phyloP scores from a whole-genome alignment of 2,888 invertebrate species.

The Loripinus fragilis region DNA sequence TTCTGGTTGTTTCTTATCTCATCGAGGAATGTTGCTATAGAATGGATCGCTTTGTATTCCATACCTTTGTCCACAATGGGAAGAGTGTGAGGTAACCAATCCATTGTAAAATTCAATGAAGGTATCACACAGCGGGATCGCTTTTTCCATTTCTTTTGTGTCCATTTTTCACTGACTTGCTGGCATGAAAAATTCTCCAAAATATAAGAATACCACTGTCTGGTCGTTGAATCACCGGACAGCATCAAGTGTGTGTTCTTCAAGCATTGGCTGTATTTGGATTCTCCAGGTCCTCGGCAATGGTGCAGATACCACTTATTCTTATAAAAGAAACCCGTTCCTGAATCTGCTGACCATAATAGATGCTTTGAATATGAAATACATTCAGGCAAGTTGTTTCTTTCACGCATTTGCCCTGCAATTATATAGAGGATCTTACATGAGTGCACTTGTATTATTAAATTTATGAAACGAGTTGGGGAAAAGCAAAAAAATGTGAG shows the following conservation, averaged over 20 bases:
- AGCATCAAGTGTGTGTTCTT: neutral
- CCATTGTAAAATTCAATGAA: neutral
- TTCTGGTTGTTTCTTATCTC: neutral
- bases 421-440: no score
- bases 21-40: neutral
- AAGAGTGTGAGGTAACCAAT: neutral
- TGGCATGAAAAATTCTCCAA: neutral
- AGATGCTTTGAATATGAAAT: neutral
- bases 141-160: neutral
- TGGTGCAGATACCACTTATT: neutral
- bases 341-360: neutral
- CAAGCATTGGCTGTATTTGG: neutral
- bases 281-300: neutral
- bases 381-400: neutral
- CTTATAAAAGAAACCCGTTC: neutral
- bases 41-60: neutral
- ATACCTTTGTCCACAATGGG: neutral
- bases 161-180: neutral
- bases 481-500: no score
- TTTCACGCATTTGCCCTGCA: neutral
- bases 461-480: no score
- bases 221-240: neutral
- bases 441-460: no score
- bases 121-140: neutral
- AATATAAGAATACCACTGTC: neutral